These are phyloP conservation scores for Cremastinae sp. DNA, from an alignment of 2,888 invertebrate genomes.

Conservation along the genomic window DNA sequence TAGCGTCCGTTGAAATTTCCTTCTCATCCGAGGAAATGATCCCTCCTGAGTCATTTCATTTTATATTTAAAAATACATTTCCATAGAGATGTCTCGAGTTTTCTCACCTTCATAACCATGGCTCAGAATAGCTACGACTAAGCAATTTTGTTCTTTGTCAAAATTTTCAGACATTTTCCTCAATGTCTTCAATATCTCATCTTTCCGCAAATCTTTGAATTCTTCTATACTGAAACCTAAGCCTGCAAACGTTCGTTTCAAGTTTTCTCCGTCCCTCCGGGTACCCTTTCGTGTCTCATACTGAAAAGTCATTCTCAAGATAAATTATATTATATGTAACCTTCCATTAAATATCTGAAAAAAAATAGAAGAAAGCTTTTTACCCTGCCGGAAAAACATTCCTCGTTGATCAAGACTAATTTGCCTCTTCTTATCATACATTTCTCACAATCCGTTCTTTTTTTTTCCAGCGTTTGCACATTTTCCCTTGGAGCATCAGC, in stretches of 20 bases:
- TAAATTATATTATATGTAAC: not conserved
- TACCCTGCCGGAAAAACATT: conserved; percentile 29
- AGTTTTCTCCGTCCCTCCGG: conserved; percentile 72
- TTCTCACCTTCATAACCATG: conserved; percentile 76
- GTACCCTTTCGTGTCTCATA: conserved; percentile 78
- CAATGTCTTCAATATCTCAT: conserved; percentile 68
- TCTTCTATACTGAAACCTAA: conserved; percentile 76
- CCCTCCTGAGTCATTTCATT: conserved; percentile 72
- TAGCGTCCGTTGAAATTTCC: conserved; percentile 81
- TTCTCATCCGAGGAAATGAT: conserved; percentile 81
- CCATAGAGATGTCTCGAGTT: not conserved
- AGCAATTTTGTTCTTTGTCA: conserved; percentile 73
- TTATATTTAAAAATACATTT: not conserved
- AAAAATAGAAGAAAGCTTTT: not conserved
- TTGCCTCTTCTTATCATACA: conserved; percentile 69
- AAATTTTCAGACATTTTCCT: conserved; percentile 66
- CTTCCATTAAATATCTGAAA: not conserved
- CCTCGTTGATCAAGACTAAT: conserved; percentile 80
- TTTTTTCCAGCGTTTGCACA: not conserved
- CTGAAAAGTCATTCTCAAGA: conserved; percentile 62
- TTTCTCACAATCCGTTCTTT: not conserved
- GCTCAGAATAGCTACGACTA: conserved; percentile 80
- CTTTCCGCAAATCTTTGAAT: conserved; percentile 71
- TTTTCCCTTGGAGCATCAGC: not conserved
- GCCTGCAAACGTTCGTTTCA: conserved; percentile 75